Base-by-base conservation (phyloP, 1,140 invertebrate species). In the Drosophila takahashii region DNA sequence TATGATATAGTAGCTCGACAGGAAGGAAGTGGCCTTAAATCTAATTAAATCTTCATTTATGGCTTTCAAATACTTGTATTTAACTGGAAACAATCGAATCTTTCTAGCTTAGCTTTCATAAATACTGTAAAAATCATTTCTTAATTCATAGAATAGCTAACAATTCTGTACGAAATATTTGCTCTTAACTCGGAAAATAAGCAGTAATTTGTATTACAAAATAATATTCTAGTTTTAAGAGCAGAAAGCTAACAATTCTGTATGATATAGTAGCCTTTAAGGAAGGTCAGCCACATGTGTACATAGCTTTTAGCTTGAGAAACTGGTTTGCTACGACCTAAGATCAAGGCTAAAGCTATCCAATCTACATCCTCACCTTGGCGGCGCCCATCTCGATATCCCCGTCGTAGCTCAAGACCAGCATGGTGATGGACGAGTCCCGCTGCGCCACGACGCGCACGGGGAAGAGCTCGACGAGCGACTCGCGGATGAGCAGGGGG, bases 391-490 rank as follows among this genome's bases (percentile, higher is more conserved):
- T 59, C 45, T 92, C 90, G 11, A 84, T 83, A 54, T 92, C 81
- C 0, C 80, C 81, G 5, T 85, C 72, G 52, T 85, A 78, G 50
- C 65, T 77, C 4, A 91, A 47, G 4, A 79, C 86, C 4, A 92
- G 67, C 45, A 90, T 77, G 22, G 76, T 81, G 6, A 89, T 66
- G 5, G 47, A 44, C 50, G 57, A 60, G n/a, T 90, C 53, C 29
- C 66, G 71, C 42, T 91, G 51, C 36, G 81, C 10, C 15, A 95
- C 93, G 29, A 94, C 86, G 26, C 93, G 93, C 13, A 93, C 93
- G 6, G 94, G 94, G 90, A 96, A 96, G 7, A 96, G 62, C 66
- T 95, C 94, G 32, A 93, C 81, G 51, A 96, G 93, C 47, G 93
- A 93, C 73, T 95, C 94, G 36, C 94, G 93, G 11, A 96, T 85